Evolutionary conservation across 2,113 vertebrate species (phyloP), one percentile per base, ranked within the genome.

Genomic region (Silurus glanis): DNA sequence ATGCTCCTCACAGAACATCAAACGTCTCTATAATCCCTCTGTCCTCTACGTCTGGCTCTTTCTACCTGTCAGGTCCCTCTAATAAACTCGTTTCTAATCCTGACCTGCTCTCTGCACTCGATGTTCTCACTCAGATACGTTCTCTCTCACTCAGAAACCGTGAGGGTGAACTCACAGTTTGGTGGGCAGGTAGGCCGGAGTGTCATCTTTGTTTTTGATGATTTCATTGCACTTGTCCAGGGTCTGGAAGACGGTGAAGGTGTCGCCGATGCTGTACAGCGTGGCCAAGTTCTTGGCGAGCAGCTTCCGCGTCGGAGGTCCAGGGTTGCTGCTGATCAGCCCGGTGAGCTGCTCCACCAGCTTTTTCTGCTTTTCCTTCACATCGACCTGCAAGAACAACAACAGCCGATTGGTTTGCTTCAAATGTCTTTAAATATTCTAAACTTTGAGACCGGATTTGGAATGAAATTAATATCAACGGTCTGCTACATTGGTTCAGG

Each of bases 221-320:
- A 99, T 98, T 56, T 99, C 98, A 21, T 99, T 99, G 93, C 98
- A 99, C 92, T 98, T 99, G 94, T 99, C 98, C 88, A 99, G 94
- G 0, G 98, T 99, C 91, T 99, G 98, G 91, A 99, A 99, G 90
- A 99, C 97, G 6, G 98, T 98, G 87, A 97, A 99, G 0, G 98
- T 99, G 92, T 99, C 98, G 1, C 98, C 98, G 80, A 97, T 98
- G 94, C 97, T 99, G 92, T 99, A 99, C 25, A 99, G 96, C 28
- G 97, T 96, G 37, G 98, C 97, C 3, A 99, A 96, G 91, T 99
- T 99, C 94, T 99, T 99, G 67, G 98, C 97, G 79, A 99, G 93
- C 2, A 99, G 94, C 92, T 99, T 99, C 83, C 98, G 95, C 0
- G 98, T 99, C 5, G 98, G 98, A 19, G 98, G 98, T 79, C 98